Base-by-base conservation (phyloP, 2,797 vertebrate genomes). In the Lagocephalus sceleratus region DNA sequence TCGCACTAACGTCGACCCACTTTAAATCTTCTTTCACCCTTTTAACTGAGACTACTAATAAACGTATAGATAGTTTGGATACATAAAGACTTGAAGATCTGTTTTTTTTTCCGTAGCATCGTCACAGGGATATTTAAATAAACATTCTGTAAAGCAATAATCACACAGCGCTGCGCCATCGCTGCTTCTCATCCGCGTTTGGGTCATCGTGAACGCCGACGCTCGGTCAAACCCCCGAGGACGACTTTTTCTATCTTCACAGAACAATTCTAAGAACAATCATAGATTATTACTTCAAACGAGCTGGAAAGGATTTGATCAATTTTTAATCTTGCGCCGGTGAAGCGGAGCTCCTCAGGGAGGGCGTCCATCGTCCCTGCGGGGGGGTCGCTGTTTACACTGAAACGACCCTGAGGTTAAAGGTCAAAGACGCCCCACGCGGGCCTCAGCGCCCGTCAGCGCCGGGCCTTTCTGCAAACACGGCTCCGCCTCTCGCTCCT, bases 131-230 rank as follows among this genome's bases (percentile, higher is more conserved):
- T 75, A 38, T 68, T 57, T 47, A 68, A 63, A 54, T 67, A 61
- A 68, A 19, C 9, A 32, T 84, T 83, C 76, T 78, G 57, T 72
- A 66, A 89, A 89, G 89, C 88, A 91, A 91, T 90, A 91, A 88
- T 72, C 48, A 69, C 40, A 16, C 66, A 60, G 20, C 67, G 66
- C 67, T 52, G 63, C 65, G 26, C 55, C 59, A 52, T 58, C 20
- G 20, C 52, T 57, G 46, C 32, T 47, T 59, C 60, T 56, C 15
- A 45, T 25, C 51, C 39, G 38, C 8, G 45, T 8, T 38, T 32
- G 20, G 40, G 3, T 47, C 39, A 52, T 2, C 12, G 35, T 42
- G 5, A 26, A 20, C 64, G 65, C 60, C 52, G 42, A 53, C 39
- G n/a, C n/a, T n/a, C n/a, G n/a, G n/a, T n/a, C n/a, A n/a, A n/a